phyloP scores from a whole-genome alignment of 2,797 vertebrate species.

The Monodelphis domestica region DNA sequence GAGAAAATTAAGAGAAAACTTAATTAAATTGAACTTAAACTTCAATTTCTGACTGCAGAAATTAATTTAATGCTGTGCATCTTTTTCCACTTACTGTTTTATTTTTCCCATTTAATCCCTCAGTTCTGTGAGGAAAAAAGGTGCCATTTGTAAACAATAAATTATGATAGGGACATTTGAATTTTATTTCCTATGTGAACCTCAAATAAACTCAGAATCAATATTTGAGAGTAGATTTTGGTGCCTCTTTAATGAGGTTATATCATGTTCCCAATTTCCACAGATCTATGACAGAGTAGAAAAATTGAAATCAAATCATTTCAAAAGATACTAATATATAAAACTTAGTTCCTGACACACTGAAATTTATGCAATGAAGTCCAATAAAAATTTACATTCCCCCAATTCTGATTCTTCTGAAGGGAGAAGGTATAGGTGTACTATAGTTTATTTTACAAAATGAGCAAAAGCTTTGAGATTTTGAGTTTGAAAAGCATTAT shows the following conservation, averaged over 20 bases:
- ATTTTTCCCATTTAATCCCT: neutral
- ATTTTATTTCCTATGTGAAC: neutral
- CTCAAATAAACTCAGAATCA: neutral
- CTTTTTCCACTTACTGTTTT: neutral
- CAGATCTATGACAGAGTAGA: neutral
- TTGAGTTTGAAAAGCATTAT: neutral
- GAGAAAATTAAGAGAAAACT: neutral
- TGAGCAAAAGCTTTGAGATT: neutral
- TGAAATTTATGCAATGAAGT: constrained; percentile 17
- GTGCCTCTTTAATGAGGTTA: neutral
- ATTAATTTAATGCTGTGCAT: neutral
- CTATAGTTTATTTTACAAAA: neutral
- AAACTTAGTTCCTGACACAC: neutral
- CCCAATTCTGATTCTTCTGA: neutral
- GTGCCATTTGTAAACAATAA: neutral
- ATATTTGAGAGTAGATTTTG: neutral
- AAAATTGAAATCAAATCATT: neutral
- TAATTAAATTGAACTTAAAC: neutral
- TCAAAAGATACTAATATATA: neutral
- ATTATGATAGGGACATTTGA: neutral
- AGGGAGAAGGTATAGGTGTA: neutral
- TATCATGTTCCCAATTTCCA: neutral
- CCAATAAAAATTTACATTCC: neutral
- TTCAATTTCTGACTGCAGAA: neutral
- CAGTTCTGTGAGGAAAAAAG: neutral